Evolutionary conservation across 2,888 invertebrate species (phyloP).

Genomic region (Sialis fuliginosa): DNA sequence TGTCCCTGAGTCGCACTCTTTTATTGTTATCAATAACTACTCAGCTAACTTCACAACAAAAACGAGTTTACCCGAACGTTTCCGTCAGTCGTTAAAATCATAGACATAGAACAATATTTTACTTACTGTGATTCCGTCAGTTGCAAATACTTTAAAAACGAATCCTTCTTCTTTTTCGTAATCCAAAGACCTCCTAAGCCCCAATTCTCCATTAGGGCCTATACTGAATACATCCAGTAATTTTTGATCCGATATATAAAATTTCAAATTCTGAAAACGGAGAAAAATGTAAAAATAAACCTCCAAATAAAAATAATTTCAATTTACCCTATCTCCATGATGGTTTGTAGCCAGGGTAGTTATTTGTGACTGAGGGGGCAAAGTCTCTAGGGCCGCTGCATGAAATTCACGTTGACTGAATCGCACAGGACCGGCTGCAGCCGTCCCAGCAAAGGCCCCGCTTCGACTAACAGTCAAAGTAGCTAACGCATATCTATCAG

Average conservation of each 20-base stretch:
- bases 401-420: constrained; percentile 57
- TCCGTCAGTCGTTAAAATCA: no score
- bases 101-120: no score
- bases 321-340: constrained; percentile 30
- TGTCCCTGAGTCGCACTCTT: no score
- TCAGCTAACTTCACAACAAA: no score
- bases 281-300: neutral
- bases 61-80: no score
- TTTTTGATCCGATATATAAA: constrained; percentile 56
- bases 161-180: constrained; percentile 57
- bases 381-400: constrained; percentile 57
- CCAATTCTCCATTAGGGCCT: constrained; percentile 61
- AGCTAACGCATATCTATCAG: constrained; percentile 72
- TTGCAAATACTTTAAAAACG: constrained; percentile 63
- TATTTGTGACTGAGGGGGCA: constrained; percentile 54
- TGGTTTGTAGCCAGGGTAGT: constrained; percentile 49
- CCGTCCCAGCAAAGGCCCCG: constrained; percentile 16
- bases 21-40: no score
- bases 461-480: constrained; percentile 51
- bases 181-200: constrained; percentile 57
- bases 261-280: constrained; percentile 40
- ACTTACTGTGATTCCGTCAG: constrained; percentile 58
- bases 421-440: constrained; percentile 27
- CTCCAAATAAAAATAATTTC: neutral
- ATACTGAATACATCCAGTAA: constrained; percentile 60